Base-by-base conservation (phyloP, 2,888 invertebrate species). In the Pyralis farinalis region DNA sequence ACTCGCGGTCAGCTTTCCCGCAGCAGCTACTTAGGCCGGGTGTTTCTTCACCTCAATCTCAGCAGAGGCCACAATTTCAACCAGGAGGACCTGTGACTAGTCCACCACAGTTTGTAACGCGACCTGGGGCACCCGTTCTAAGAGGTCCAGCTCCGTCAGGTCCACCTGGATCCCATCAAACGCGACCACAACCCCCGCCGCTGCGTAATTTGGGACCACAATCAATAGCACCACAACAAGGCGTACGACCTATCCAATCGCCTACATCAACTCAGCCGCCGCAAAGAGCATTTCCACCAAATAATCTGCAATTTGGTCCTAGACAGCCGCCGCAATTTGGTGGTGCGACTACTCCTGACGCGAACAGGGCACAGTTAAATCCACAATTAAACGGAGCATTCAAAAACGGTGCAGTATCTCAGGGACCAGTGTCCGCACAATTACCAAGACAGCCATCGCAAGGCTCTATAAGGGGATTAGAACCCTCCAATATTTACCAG, bases 281-380 rank as follows among this genome's bases (percentile, higher is more conserved):
- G 10, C 82, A 79, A 55, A 76, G 91, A 55, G n/a, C n/a, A n/a
- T 80, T 82, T 53, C 80, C 81, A 49, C 83, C 91, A 28, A 86
- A 76, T 48, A 86, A 79, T 52, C 63, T 88, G 4, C 74, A 73
- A 42, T 60, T 73, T 42, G 39, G 39, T 3, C 39, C 39, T 7
- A 39, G 39, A 27, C 39, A 39, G 20, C 39, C 39, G 12, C 28
- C 39, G 1, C 73, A 72, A 43, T 59, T 73, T 42, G 63, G 68
- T 1, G 62, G 64, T 40, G 71, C 64, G 8, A 67, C 69, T 1
- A 87, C 86, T 43, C 87, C 88, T 4, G 87, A 88, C 51, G 51
- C 63, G 48, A 37, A 63, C 37, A 82, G 71, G 11, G 16, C 33
- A 10, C 39, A 33, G 16, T 12, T 33, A 16, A 33, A 28, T 33